phyloP scores from a whole-genome alignment of 2,113 vertebrate species.

The Prietella phreatophila region DNA sequence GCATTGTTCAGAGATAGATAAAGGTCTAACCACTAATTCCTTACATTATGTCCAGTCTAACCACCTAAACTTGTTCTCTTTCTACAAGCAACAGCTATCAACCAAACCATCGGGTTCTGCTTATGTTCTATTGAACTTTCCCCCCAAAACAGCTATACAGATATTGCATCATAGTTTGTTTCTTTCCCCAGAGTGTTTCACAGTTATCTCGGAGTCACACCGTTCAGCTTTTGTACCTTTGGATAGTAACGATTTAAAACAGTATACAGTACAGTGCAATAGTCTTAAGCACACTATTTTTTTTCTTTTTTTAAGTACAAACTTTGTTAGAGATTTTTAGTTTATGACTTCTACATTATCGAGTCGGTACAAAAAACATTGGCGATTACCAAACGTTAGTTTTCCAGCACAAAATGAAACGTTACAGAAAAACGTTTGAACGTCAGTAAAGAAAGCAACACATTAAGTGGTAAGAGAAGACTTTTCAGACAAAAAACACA shows the following conservation, averaged over 20 bases:
- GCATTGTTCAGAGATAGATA: background rate
- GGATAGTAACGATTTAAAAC: background rate
- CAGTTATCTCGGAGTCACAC: background rate
- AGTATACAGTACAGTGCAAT: background rate
- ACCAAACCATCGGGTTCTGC: background rate
- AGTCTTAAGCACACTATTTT: too few relatives aligned
- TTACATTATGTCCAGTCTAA: background rate
- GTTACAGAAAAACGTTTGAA: too few relatives aligned
- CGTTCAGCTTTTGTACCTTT: background rate
- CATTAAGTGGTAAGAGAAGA: too few relatives aligned
- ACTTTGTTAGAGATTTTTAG: too few relatives aligned
- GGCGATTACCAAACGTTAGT: too few relatives aligned
- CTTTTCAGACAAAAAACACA: too few relatives aligned
- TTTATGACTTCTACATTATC: too few relatives aligned
- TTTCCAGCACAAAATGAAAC: too few relatives aligned
- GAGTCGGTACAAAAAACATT: too few relatives aligned
- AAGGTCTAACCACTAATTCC: background rate
- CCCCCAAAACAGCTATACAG: constrained; percentile 4
- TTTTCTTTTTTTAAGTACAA: too few relatives aligned
- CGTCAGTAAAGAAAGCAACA: too few relatives aligned
- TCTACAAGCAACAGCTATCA: background rate
- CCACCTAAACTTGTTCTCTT: background rate
- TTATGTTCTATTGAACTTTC: constrained; percentile 3
- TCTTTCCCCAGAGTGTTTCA: background rate
- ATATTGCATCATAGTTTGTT: constrained; percentile 24